Base-by-base conservation (phyloP, 2,888 invertebrate species). In the Pollenia griseotomentosa region DNA sequence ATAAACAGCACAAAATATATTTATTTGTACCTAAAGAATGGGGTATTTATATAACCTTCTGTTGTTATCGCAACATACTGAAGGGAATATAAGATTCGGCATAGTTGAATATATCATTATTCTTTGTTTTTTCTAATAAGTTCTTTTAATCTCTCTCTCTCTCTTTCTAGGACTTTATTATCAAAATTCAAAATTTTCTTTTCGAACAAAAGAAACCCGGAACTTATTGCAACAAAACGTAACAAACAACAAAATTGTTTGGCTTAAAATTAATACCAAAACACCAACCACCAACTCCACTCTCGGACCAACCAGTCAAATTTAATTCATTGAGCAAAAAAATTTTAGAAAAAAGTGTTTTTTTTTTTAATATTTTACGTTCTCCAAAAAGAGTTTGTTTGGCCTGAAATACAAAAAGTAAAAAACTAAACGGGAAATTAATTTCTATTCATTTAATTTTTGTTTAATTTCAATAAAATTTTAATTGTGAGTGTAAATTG, bases 181-280 rank as follows among this genome's bases (percentile, higher is more conserved):
- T 79, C 82, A 66, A 85, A 87, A 87, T 87, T 87, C 87, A 82
- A 85, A 87, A 87, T 85, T 85, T 77, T 68, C 68, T 78, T 77
- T 81, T 65, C 33, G 80, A 53, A 78, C 4, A 73, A 61, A 44
- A 44, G 33, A 65, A 59, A 44, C 46, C 14, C 42, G 6, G 42
- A 42, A 71, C 42, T 33, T 6, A 71, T 65, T n/a, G 16, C 4
- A 7, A 42, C 12, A 9, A 53, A 33, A 46, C 1, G 19, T 46
- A 53, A 33, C 48, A 48, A 48, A 55, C 46, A 70, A n/a, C 10
- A 63, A 53, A 48, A 33, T 33, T 11, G 16, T 77, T 77, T 65
- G 85, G 80, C 85, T 44, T 63, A 46, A 65, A 33, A 63, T 66
- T 7, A 63, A 73, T n/a, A 48, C 55, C 51, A 74, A 66, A n/a